These are phyloP conservation scores for Calypte anna DNA, from an alignment of 2,113 vertebrate genomes.

Conservation along the genomic window DNA sequence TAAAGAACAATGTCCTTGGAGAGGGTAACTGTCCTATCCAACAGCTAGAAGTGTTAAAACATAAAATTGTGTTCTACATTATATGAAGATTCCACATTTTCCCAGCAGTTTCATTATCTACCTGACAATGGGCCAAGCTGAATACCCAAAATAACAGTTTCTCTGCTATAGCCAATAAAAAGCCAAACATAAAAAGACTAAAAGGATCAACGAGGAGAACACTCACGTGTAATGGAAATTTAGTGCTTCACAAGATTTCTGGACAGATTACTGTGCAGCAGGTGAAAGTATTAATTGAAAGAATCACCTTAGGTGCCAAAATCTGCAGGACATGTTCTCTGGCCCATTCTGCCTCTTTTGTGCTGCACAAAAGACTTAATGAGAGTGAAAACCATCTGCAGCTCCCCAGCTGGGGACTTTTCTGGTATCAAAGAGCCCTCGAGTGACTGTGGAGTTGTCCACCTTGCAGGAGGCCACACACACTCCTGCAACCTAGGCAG, in stretches of 20 bases:
- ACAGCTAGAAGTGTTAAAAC: background rate
- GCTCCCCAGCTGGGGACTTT: background rate
- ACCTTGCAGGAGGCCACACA: background rate
- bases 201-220: background rate
- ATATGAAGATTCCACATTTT: background rate
- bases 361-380: background rate
- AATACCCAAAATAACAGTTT: background rate
- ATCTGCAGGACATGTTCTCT: background rate
- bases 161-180: background rate
- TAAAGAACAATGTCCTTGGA: background rate
- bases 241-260: background rate
- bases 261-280: conserved; percentile 1
- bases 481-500: background rate
- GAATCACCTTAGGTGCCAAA: background rate
- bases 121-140: background rate
- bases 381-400: conserved; percentile 16
- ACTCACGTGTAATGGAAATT: background rate
- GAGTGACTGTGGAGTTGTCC: background rate
- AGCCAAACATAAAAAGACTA: background rate
- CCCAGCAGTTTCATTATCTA: background rate
- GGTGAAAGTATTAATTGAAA: conserved; percentile 33
- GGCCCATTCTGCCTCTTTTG: background rate
- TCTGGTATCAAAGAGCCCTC: background rate
- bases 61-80: background rate
- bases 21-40: background rate